Conservation (phyloP, 2,113 vertebrate species). For the Eptesicus fuscus region DNA sequence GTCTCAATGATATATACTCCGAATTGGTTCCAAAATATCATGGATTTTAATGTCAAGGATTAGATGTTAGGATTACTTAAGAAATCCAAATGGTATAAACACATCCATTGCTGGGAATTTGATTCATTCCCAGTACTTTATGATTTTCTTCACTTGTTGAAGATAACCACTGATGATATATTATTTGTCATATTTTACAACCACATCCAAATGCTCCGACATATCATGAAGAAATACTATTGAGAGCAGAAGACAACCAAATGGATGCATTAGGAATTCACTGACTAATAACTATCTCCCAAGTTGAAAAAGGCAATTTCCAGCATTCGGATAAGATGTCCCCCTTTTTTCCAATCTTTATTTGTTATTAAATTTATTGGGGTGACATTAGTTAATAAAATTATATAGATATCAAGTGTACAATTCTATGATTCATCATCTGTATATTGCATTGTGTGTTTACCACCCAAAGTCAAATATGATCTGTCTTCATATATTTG, state of each 20-base stretch:
- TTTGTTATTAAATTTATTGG: background rate
- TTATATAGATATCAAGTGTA: background rate
- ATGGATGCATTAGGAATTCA: background rate
- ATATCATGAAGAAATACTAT: background rate
- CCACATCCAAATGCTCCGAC: background rate
- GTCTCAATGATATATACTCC: background rate
- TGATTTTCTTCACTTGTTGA: background rate
- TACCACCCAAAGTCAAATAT: background rate
- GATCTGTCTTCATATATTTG: background rate
- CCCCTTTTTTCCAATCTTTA: background rate
- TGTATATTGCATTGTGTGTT: background rate
- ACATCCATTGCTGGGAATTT: background rate
- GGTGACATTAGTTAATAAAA: background rate
- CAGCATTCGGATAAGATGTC: background rate
- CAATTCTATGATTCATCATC: background rate
- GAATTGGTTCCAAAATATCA: background rate
- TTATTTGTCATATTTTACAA: background rate
- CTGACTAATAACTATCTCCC: background rate
- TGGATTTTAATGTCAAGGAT: background rate
- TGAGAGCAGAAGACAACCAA: background rate
- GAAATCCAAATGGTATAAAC: background rate
- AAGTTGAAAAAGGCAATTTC: background rate
- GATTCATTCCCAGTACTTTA: background rate
- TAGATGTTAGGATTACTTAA: background rate
- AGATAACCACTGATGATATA: background rate